phyloP scores from a whole-genome alignment of 2,113 vertebrate species.

The Platysternon megacephalum region DNA sequence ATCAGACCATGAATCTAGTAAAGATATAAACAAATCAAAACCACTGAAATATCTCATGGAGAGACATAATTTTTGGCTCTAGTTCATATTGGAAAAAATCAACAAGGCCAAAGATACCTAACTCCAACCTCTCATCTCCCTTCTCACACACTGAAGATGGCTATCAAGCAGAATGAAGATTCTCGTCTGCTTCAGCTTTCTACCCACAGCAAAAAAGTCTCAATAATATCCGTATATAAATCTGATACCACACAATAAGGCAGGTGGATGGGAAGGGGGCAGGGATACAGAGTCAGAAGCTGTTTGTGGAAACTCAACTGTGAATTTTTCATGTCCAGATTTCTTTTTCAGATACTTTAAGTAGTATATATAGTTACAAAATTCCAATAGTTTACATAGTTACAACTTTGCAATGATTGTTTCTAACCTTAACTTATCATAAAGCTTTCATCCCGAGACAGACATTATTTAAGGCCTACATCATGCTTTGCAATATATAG shows the following conservation, averaged over 20 bases:
- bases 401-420: background rate
- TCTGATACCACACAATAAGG: background rate
- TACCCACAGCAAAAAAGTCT: background rate
- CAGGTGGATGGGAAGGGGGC: background rate
- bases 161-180: background rate
- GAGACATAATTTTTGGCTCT: background rate
- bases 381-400: background rate
- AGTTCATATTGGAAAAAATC: background rate
- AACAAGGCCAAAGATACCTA: background rate
- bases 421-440: background rate
- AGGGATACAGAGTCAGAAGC: background rate
- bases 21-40: background rate
- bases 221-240: background rate
- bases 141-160: background rate
- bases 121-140: background rate
- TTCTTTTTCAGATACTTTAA: background rate
- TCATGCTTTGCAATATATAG: accelerated
- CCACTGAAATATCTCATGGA: background rate
- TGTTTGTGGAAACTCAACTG: background rate
- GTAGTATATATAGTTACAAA: background rate
- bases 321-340: background rate
- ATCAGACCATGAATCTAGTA: background rate
- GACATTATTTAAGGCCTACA: background rate
- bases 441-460: background rate
- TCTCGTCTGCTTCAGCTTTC: background rate